These are phyloP conservation scores for Malacosoma neustria DNA, from an alignment of 2,888 invertebrate genomes.

Conservation along the genomic window DNA sequence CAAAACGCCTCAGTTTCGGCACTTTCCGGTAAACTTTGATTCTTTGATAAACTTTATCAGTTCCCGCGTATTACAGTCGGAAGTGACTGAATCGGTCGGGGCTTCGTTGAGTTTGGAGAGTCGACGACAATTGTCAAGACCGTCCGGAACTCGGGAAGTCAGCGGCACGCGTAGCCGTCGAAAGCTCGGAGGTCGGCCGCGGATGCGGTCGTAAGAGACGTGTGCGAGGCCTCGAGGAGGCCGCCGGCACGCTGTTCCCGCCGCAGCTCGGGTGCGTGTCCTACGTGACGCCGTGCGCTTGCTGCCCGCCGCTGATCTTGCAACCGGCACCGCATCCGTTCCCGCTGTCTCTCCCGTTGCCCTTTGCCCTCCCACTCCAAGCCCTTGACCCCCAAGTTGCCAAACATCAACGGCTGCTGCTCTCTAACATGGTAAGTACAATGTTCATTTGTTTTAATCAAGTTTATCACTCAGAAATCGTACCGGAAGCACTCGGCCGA, in stretches of 20 bases:
- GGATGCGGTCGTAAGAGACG: conserved; percentile 70
- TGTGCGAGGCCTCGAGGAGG: conserved; percentile 69
- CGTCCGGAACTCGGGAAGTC: conserved; percentile 32
- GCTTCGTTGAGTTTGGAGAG: conserved; percentile 2
- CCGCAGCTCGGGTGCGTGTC: conserved; percentile 74
- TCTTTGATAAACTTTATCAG: conserved; percentile 36
- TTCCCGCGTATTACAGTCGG: conserved; percentile 38
- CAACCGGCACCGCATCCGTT: conserved; percentile 58
- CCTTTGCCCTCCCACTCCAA: conserved; percentile 64
- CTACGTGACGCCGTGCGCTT: conserved; percentile 71
- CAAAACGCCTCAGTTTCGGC: conserved; percentile 32
- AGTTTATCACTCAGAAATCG: conserved; percentile 25
- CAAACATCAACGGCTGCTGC: conserved; percentile 70
- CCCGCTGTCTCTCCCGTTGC: conserved; percentile 63
- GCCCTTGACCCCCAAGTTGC: conserved; percentile 65
- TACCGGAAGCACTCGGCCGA: conserved; percentile 22
- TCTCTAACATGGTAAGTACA: conserved; percentile 72
- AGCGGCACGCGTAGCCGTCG: conserved; percentile 59
- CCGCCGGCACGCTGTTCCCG: conserved; percentile 75
- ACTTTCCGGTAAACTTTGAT: conserved; percentile 31
- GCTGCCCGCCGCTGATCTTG: conserved; percentile 66
- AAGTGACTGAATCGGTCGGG: conserved; percentile 24
- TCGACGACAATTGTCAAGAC: conserved; percentile 21
- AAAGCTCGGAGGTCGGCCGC: conserved; percentile 56
- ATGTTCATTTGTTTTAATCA: conserved; percentile 16